Evolutionary conservation across 2,797 vertebrate species (phyloP), one percentile per base, ranked within the genome.

Genomic region (Cryptoblepharus egeriae): DNA sequence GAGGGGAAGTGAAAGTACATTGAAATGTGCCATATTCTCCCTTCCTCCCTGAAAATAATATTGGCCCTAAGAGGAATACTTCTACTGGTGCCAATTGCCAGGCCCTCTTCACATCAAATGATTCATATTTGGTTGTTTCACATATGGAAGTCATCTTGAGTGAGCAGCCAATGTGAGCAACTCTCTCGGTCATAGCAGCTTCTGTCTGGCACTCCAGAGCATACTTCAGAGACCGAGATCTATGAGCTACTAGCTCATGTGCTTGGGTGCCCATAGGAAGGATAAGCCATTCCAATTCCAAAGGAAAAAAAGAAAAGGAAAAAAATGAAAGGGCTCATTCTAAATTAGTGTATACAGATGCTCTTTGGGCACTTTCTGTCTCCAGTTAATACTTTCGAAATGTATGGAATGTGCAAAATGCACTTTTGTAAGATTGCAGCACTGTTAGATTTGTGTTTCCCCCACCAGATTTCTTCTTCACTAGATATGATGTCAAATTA

Each of bases 401-500:
- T 77, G 0, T 0, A 39, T 88, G 79, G 65, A 88, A 88, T 83
- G 81, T 39, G 30, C 64, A 69, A 69, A 3, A 2, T 78, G 18
- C n/a, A 2, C 13, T 86, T 71, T 70, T 85, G 26, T 61, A 73
- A 32, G 0, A 0, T 74, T 80, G 79, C 73, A 10, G 0, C 70
- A 71, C 79, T 68, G 49, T 65, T 71, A 30, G 28, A 16, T 77
- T 65, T 30, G 24, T 60, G 87, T 58, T 0, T 0, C 49, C 28
- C 60, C 0, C 0, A 52, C 63, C 89, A 73, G 57, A 73, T 77
- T 86, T 81, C 87, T 81, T 79, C 80, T 89, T 83, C 80, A 32
- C 65, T 80, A 89, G 60, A 90, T 88, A 70, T 26, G 16, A 6
- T 37, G 86, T 86, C 83, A 77, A 89, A 83, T 87, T 80, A 49